Evolutionary conservation across 2,113 vertebrate species (phyloP), one percentile per base, ranked within the genome.

Genomic region (Helogale parvula): DNA sequence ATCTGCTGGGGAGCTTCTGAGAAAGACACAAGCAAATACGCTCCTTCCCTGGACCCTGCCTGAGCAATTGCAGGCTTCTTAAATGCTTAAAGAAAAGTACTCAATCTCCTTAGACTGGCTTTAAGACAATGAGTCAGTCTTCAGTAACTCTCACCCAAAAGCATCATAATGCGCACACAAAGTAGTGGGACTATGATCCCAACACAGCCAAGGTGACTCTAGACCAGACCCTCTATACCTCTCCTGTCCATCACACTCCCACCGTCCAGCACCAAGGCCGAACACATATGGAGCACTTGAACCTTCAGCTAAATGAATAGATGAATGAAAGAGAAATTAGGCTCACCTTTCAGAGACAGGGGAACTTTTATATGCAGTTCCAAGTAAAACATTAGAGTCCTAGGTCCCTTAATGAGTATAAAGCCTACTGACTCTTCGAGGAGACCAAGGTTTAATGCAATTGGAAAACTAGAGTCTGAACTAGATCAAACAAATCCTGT

Each of bases 271-370:
- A 88, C 57, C 47, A 65, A n/a, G 38, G 60, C 15, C 3, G 23
- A 4, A 9, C 33, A 76, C 21, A 13, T 8, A 16, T 60, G 17
- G 80, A 79, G 68, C 19, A 47, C 80, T 33, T 17, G n/a, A 60
- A 91, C 77, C 27, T 38, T 27, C 31, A 23, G 29, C 74, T 69
- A 94, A 88, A 25, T 45, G 50, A 94, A 86, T 3, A 54, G 13
- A 76, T 69, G 35, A 94, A 86, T 57, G 25, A 63, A 93, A 79
- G 0, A 82, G 57, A 87, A 96, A 47, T 84, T 79, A 77, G 84
- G 68, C 68, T 91, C 85, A 25, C 15, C 74, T 95, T 93, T 89
- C 86, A 93, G 84, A 92, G 45, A 74, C n/a, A 92, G 82, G 38
- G 47, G 88, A 77, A 86, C 77, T 66, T 41, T 71, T 87, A 60